Evolutionary conservation across 2,888 invertebrate species (phyloP).

Genomic region (Dicyrtoma fusca): DNA sequence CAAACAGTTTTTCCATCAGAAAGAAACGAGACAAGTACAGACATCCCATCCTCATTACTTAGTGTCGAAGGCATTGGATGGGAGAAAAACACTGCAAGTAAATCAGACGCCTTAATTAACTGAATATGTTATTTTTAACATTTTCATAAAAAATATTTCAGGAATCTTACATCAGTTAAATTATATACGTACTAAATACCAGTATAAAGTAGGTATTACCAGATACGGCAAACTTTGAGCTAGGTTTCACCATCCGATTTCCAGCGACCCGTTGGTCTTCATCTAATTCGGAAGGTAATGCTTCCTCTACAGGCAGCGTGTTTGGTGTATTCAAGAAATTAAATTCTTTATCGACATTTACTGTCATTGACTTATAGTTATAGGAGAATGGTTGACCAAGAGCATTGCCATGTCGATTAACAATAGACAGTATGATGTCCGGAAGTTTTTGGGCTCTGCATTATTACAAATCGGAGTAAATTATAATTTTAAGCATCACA

Average conservation of each 20-base stretch:
- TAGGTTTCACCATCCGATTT: conserved; percentile 21
- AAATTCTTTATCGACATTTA: not conserved
- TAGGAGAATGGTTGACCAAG: not conserved
- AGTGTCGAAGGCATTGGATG: conserved; percentile 26
- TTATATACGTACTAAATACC: not conserved
- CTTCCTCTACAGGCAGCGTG: conserved; percentile 6
- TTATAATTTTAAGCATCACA: too few species aligned
- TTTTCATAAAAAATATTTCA: too few species aligned
- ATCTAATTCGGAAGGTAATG: not conserved
- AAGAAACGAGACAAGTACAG: too few species aligned
- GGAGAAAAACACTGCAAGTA: not conserved
- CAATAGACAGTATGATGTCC: not conserved
- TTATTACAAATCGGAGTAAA: too few species aligned
- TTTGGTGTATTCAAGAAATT: not conserved
- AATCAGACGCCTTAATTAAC: too few species aligned
- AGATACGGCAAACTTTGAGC: conserved; percentile 37
- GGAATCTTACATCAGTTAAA: too few species aligned
- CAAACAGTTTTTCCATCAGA: too few species aligned
- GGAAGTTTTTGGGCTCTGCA: conserved; percentile 25
- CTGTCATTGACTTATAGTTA: not conserved
- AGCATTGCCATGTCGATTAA: conserved; percentile 4
- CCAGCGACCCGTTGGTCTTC: too few species aligned
- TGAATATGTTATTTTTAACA: too few species aligned
- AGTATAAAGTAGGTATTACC: conserved; percentile 17
- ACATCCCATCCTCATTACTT: conserved; percentile 5